Evolutionary conservation across 2,888 invertebrate species (phyloP).

Genomic region (Spisula solida): DNA sequence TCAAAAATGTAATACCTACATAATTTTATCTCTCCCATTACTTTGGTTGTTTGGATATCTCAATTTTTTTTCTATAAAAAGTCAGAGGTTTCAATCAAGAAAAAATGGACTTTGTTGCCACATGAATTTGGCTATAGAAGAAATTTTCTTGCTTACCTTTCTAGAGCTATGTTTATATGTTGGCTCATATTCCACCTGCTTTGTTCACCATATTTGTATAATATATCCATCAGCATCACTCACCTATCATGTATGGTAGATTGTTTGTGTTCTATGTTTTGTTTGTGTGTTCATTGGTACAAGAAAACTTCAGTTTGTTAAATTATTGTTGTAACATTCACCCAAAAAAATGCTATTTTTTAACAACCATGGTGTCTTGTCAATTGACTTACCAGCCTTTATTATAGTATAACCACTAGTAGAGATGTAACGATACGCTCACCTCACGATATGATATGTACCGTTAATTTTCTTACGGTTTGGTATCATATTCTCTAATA

Average conservation of each 20-base stretch:
- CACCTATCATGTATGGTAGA: neutral
- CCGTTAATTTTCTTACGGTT: too few relatives aligned
- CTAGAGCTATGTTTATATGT: conserved; percentile 9
- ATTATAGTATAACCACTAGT: too few relatives aligned
- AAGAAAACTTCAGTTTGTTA: neutral
- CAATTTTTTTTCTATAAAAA: neutral
- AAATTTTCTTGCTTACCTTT: conserved; percentile 29
- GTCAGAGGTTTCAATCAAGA: neutral
- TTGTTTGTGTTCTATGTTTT: neutral
- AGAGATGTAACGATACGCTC: too few relatives aligned
- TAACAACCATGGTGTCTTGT: too few relatives aligned
- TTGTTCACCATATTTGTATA: conserved; percentile 1
- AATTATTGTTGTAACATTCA: too few relatives aligned
- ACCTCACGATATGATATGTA: too few relatives aligned
- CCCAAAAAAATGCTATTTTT: too few relatives aligned
- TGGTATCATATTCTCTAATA: too few relatives aligned
- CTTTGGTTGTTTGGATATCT: conserved; percentile 10
- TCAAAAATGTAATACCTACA: too few relatives aligned
- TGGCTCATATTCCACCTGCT: neutral
- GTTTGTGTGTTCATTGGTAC: neutral
- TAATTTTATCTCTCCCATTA: neutral
- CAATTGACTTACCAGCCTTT: too few relatives aligned
- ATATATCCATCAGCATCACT: neutral
- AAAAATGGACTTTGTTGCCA: neutral
- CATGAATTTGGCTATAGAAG: neutral